Evolutionary conservation across 1,140 invertebrate genomes (phyloP).

Genomic region (Oreohelix idahoensis): DNA sequence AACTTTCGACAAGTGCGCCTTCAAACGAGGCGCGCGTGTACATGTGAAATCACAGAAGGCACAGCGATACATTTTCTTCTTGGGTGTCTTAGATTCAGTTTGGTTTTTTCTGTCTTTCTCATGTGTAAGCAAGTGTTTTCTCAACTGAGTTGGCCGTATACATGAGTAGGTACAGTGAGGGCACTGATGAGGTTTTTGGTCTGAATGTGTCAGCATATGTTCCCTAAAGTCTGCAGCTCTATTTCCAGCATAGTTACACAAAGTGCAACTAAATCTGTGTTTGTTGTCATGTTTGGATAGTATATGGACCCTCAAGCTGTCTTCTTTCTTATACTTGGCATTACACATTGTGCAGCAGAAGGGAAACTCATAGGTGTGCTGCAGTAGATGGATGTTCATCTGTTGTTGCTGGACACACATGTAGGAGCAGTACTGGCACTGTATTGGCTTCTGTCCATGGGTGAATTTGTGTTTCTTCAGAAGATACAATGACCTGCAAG

Average conservation of each 20-base stretch:
- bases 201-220: constrained; percentile 33
- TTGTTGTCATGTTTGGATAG: constrained; percentile 15
- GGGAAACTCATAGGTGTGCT: constrained; percentile 24
- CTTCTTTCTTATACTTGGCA: constrained; percentile 36
- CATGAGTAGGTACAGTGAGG: constrained; percentile 26
- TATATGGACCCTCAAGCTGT: constrained; percentile 29
- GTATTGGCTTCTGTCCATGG: constrained; percentile 9
- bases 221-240: constrained; percentile 32
- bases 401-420: constrained; percentile 27
- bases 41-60: constrained; percentile 27
- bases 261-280: constrained; percentile 2
- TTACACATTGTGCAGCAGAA: constrained; percentile 28
- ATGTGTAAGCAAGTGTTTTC: constrained; percentile 28
- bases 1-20: constrained; percentile 20
- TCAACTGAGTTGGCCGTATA: constrained; percentile 11
- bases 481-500: neutral
- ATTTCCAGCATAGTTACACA: constrained; percentile 36
- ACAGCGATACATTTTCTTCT: constrained; percentile 24
- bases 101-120: neutral
- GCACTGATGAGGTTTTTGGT: constrained; percentile 22
- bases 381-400: constrained; percentile 34
- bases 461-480: constrained; percentile 34
- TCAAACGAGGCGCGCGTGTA: neutral
- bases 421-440: constrained; percentile 29
- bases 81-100: neutral